Evolutionary conservation across 1,140 invertebrate genomes (phyloP).

Genomic region (Anastrepha ludens): DNA sequence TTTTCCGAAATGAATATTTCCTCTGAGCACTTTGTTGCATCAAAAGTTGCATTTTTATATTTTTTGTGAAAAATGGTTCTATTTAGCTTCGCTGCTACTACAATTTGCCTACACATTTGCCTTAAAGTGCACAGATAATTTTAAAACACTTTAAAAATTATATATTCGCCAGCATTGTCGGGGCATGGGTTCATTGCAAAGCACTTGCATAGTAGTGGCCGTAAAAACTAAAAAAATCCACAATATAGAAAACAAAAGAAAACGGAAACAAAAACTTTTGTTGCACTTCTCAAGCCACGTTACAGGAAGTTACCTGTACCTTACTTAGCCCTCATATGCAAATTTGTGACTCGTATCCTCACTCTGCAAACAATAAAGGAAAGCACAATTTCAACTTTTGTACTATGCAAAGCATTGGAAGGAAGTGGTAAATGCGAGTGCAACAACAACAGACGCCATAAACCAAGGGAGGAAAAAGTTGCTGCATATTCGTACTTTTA

Average conservation of each 20-base stretch:
- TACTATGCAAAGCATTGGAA: slow-evolving; percentile 31
- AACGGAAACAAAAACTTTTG: not conserved
- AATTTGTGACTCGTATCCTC: not conserved
- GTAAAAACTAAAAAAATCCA: not conserved
- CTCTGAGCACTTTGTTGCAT: no score
- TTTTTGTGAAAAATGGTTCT: no score
- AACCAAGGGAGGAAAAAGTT: not conserved
- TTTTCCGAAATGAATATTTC: no score
- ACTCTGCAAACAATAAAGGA: not conserved
- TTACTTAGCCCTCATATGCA: not conserved
- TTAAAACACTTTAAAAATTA: no score
- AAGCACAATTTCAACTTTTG: slow-evolving; percentile 41
- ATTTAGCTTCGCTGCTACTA: no score
- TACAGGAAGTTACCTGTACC: no score
- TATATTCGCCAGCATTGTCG: no score
- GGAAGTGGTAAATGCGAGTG: slow-evolving; percentile 50
- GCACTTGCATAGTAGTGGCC: not conserved
- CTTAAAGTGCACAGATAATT: no score
- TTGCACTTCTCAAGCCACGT: no score
- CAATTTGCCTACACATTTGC: no score
- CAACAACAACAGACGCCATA: not conserved
- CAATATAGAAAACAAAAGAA: not conserved
- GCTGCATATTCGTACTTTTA: not conserved
- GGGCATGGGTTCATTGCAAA: no score
- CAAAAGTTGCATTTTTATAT: no score